These are phyloP conservation scores for Gallinago stenura DNA, from an alignment of 2,797 vertebrate species.

Conservation along the genomic window DNA sequence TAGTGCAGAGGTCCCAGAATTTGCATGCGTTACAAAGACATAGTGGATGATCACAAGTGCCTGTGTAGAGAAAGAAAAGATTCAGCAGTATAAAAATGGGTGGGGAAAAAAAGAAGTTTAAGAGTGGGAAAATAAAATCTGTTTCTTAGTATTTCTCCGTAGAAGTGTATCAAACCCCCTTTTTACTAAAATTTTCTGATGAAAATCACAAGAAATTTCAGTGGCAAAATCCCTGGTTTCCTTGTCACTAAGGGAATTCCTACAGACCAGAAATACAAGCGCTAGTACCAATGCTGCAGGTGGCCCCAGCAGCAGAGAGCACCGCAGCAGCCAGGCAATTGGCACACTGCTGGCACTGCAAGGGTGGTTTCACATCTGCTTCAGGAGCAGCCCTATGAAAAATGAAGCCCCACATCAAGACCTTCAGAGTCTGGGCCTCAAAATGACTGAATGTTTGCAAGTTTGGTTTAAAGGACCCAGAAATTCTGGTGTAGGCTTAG, in stretches of 20 bases:
- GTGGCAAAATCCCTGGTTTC: neutral
- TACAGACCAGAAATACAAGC: neutral
- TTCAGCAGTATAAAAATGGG: neutral
- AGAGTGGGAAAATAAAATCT: neutral
- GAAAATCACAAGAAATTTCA: neutral
- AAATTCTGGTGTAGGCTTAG: neutral
- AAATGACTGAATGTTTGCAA: neutral
- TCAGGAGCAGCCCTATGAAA: neutral
- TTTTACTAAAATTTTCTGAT: neutral
- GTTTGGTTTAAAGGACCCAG: neutral
- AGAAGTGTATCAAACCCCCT: too few relatives aligned
- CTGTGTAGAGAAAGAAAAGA: neutral
- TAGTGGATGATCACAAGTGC: neutral
- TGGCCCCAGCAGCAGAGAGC: neutral
- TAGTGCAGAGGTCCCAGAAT: neutral
- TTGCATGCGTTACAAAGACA: neutral
- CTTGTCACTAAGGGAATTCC: neutral
- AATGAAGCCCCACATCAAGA: neutral
- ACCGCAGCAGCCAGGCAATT: accelerated
- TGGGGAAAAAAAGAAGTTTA: neutral
- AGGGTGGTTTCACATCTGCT: neutral
- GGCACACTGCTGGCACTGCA: neutral
- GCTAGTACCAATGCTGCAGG: neutral
- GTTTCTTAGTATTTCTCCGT: neutral
- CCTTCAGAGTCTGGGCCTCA: neutral